Evolutionary conservation across 2,888 invertebrate genomes (phyloP).

Genomic region (Drosophila affinis): DNA sequence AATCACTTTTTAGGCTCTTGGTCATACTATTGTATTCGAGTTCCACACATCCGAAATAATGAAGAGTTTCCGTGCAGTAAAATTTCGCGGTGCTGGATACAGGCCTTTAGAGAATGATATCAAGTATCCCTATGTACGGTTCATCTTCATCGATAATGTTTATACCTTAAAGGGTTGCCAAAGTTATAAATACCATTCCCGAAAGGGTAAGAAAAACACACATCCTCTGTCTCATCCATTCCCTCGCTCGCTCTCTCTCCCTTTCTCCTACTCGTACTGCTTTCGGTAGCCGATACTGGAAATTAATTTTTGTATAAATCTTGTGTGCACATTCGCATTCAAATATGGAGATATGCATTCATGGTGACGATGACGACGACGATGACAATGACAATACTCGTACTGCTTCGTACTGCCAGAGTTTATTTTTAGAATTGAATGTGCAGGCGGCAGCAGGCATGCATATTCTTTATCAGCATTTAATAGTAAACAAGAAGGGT

Average conservation of each 20-base stretch:
- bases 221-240: not conserved
- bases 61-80: too few species aligned
- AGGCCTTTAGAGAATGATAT: too few species aligned
- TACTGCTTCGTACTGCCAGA: constrained; percentile 55
- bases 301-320: constrained; percentile 71
- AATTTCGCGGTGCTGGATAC: too few species aligned
- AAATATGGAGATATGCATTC: constrained; percentile 20
- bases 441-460: not conserved
- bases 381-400: constrained; percentile 15
- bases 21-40: too few species aligned
- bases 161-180: too few species aligned
- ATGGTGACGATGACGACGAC: constrained; percentile 38
- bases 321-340: constrained; percentile 46
- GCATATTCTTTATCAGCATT: constrained; percentile 64
- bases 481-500: constrained; percentile 47
- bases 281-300: constrained; percentile 43
- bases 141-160: too few species aligned
- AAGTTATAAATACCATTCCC: not conserved
- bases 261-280: not conserved
- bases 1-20: too few species aligned
- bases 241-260: not conserved
- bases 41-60: too few species aligned
- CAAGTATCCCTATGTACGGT: too few species aligned
- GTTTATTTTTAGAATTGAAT: constrained; percentile 38
- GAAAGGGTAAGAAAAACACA: not conserved